Evolutionary conservation across 2,113 vertebrate genomes (phyloP).

Genomic region (Perca schrenkii): DNA sequence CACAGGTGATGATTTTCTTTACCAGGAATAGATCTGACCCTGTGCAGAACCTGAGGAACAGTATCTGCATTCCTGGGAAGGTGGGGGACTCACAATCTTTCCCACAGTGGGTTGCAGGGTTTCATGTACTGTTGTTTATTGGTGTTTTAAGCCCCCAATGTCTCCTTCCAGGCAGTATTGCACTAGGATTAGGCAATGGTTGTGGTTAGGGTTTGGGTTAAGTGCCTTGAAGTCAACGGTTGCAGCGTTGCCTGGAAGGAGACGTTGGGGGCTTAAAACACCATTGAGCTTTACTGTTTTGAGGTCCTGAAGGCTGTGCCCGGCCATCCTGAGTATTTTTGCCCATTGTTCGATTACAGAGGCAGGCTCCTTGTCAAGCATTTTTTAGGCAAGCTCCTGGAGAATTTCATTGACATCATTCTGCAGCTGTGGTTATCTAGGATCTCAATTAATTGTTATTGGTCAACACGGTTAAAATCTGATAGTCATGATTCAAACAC

Average conservation of each 20-base stretch:
- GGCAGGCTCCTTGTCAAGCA: no score
- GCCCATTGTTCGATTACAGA: not conserved
- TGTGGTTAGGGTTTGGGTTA: no score
- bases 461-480: not conserved
- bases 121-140: not conserved
- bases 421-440: conserved; percentile 1
- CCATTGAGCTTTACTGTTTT: not conserved
- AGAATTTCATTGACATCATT: not conserved
- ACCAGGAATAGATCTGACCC: not conserved
- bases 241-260: no score
- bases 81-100: not conserved
- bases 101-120: not conserved
- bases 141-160: no score
- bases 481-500: not conserved
- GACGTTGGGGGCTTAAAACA: no score
- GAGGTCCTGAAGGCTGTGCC: not conserved
- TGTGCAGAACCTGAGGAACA: conserved; percentile 16
- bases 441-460: not conserved
- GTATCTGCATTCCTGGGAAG: not conserved
- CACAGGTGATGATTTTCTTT: no score
- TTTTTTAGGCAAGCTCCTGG: not conserved
- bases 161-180: no score
- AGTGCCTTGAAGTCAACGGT: no score
- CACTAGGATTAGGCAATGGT: no score
- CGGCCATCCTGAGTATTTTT: not conserved